A percentile compares a stretch with the other conserved stretches of the same genome.
Conservation (phyloP, 2,888 invertebrate species). For the Lobophora halterata region DNA sequence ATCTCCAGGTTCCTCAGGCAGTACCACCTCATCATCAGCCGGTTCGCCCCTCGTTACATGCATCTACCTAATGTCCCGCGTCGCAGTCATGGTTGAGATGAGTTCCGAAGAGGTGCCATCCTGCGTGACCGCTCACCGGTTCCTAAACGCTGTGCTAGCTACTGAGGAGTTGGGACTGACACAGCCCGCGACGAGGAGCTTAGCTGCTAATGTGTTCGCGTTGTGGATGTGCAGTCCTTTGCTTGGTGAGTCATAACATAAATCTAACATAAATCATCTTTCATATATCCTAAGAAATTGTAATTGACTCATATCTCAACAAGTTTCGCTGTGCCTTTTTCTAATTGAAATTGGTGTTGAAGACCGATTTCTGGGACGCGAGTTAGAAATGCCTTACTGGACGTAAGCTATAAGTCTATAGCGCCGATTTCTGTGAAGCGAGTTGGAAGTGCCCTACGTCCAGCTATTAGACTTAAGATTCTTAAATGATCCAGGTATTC, state of each 20-base stretch:
- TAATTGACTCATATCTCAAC: no score
- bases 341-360: no score
- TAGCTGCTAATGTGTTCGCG: constrained; percentile 92
- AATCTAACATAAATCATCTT: no score
- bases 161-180: constrained; percentile 88
- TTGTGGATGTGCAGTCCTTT: constrained; percentile 97
- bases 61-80: constrained; percentile 91
- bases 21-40: constrained; percentile 64
- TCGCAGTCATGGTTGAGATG: constrained; percentile 91
- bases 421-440: no score
- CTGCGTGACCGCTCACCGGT: constrained; percentile 61
- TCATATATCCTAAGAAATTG: no score
- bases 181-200: constrained; percentile 84
- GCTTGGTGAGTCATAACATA: constrained; percentile 82
- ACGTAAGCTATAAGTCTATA: no score
- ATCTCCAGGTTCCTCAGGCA: constrained; percentile 70
- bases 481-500: no score
- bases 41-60: constrained; percentile 82
- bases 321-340: no score
- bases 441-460: no score
- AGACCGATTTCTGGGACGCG: no score
- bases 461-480: no score
- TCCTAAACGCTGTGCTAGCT: constrained; percentile 62
- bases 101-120: constrained; percentile 69
- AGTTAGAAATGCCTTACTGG: no score